Conservation (phyloP, 2,797 vertebrate genomes). For the Pangasius djambal region DNA sequence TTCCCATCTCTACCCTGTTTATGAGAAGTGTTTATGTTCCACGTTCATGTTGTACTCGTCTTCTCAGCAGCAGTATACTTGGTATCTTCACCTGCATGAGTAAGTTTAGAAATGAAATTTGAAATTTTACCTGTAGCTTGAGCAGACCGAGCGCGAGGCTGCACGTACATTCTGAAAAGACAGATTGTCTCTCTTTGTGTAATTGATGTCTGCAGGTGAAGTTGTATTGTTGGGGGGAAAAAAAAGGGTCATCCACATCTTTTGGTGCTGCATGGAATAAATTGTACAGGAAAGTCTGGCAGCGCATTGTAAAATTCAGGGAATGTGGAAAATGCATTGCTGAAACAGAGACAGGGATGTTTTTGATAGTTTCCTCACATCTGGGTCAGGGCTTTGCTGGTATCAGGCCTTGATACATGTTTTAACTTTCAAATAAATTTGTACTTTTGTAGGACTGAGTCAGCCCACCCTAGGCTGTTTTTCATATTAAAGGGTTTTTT, state of each 20-base stretch:
- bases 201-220: background rate
- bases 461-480: constrained; percentile 14
- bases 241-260: background rate
- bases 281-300: background rate
- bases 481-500: constrained; percentile 64
- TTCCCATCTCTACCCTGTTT: background rate
- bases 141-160: background rate
- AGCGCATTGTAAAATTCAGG: background rate
- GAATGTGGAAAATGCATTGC: constrained; percentile 23
- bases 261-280: constrained; percentile 7
- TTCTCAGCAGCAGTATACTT: background rate
- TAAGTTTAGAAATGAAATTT: background rate
- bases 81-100: background rate
- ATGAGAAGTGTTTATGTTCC: background rate
- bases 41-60: background rate
- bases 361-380: constrained; percentile 4
- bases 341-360: background rate
- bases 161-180: background rate
- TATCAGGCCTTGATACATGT: background rate
- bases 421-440: constrained; percentile 57
- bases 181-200: background rate
- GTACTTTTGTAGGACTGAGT: constrained; percentile 65
- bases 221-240: background rate
- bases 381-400: background rate
- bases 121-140: background rate